phyloP scores from a whole-genome alignment of 2,888 invertebrate genomes.

The Crioceris asparagi region DNA sequence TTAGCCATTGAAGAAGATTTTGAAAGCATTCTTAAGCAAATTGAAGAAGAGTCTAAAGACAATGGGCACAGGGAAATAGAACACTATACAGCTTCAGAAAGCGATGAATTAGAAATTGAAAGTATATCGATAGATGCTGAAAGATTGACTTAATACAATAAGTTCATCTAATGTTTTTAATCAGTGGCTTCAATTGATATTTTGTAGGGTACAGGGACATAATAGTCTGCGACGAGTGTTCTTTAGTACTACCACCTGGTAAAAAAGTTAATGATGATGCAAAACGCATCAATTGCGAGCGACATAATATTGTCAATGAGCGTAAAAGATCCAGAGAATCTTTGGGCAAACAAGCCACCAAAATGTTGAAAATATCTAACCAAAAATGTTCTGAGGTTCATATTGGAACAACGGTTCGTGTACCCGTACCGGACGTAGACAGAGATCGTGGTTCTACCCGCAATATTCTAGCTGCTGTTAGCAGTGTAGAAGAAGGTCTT shows the following conservation, averaged over 20 bases:
- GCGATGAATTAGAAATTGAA: background rate
- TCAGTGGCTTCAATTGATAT: no score
- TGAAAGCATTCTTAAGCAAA: no score
- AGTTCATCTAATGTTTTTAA: no score
- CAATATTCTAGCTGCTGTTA: conserved; percentile 1
- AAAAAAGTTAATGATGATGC: background rate
- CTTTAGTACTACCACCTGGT: background rate
- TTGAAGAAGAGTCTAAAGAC: no score
- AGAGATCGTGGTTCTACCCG: conserved; percentile 5
- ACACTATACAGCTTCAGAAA: no score
- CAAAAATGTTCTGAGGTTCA: conserved; percentile 7
- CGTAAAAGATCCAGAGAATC: conserved; percentile 8
- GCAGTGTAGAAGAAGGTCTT: conserved; percentile 4
- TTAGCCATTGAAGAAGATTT: no score
- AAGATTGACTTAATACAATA: no score
- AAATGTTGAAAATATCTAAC: conserved; percentile 13
- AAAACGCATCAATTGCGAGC: background rate
- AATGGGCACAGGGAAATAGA: no score
- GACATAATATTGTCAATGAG: conserved; percentile 2
- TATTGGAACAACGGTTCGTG: conserved; percentile 8
- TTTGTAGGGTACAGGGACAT: no score
- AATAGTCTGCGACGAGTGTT: background rate
- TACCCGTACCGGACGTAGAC: conserved; percentile 5
- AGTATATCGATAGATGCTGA: background rate
- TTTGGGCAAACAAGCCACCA: conserved; percentile 14